phyloP scores from a whole-genome alignment of 2,113 vertebrate genomes.

The Saguinus midas region DNA sequence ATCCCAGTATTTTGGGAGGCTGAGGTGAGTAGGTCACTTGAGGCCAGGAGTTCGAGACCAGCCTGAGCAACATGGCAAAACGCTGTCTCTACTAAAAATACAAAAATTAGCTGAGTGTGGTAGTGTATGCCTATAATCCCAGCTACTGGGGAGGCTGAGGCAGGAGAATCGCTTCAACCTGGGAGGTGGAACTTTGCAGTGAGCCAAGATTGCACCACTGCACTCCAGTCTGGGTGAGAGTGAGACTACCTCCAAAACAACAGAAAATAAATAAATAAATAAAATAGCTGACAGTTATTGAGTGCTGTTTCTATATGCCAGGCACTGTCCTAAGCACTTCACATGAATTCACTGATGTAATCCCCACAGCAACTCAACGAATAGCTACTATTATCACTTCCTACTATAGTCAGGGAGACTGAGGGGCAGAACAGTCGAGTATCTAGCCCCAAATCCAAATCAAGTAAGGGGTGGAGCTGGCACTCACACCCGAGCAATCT shows the following conservation, averaged over 20 bases:
- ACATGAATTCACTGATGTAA: background rate
- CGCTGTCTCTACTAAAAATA: background rate
- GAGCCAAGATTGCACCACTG: background rate
- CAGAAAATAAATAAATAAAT: no score
- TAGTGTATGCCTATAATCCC: background rate
- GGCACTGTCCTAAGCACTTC: background rate
- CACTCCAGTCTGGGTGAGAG: background rate
- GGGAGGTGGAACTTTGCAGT: background rate
- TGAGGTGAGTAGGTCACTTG: background rate
- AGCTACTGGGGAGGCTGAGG: background rate
- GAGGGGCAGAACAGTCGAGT: background rate
- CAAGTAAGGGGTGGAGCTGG: fast-evolving
- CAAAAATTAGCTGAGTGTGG: background rate
- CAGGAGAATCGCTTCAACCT: background rate
- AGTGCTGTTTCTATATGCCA: background rate
- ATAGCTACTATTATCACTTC: background rate
- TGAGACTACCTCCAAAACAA: background rate
- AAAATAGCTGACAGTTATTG: background rate
- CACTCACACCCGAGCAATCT: background rate
- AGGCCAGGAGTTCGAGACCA: background rate
- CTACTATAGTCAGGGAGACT: background rate
- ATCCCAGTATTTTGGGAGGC: background rate
- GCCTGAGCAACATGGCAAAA: background rate
- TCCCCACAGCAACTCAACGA: background rate
- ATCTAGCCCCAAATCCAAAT: background rate